phyloP scores from a whole-genome alignment of 2,888 invertebrate genomes.

The Suillia variegata region DNA sequence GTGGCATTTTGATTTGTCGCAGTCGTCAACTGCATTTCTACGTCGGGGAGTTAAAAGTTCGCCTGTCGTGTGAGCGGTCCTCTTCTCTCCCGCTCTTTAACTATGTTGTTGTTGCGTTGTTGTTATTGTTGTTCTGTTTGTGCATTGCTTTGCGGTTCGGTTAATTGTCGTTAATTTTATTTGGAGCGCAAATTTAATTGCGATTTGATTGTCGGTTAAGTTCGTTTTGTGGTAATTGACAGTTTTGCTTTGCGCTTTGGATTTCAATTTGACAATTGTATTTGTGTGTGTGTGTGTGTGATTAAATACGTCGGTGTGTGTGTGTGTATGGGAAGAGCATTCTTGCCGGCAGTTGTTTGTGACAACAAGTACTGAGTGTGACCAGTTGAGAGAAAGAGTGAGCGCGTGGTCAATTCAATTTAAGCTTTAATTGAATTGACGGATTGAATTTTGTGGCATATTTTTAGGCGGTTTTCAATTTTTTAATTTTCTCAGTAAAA shows the following conservation, averaged over 20 bases:
- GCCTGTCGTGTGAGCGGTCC: no score
- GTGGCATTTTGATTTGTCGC: not conserved
- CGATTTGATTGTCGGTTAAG: slow-evolving; percentile 30
- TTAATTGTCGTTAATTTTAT: slow-evolving; percentile 40
- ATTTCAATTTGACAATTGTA: not conserved
- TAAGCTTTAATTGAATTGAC: not conserved
- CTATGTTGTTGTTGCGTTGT: no score
- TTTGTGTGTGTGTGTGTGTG: no score
- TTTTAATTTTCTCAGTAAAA: not conserved
- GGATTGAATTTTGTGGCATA: not conserved
- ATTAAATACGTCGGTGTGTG: no score
- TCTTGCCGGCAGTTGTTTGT: no score
- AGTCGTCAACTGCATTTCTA: no score
- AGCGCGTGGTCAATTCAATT: not conserved
- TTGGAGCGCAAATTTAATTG: slow-evolving; percentile 41
- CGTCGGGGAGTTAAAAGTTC: no score
- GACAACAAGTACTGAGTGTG: no score
- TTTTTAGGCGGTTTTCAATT: not conserved
- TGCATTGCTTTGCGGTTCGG: not conserved
- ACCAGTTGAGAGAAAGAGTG: not conserved
- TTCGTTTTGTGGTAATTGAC: slow-evolving; percentile 6
- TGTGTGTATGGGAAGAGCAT: not conserved
- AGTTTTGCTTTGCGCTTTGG: not conserved
- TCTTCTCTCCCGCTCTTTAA: no score
- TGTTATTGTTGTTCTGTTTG: no score